Evolutionary conservation across 2,113 vertebrate species (phyloP).

Genomic region (Vidua macroura): DNA sequence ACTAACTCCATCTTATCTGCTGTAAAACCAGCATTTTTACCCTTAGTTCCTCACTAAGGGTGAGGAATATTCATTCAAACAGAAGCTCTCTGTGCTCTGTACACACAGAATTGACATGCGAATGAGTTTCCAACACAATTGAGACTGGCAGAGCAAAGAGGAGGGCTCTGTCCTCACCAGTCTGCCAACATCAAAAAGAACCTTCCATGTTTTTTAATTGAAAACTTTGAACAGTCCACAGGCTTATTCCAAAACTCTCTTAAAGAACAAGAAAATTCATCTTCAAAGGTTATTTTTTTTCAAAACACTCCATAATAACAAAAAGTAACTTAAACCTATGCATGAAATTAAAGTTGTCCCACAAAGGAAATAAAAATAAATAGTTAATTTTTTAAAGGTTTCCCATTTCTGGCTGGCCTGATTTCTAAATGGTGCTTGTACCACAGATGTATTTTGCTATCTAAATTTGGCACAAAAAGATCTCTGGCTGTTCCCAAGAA

Average conservation of each 20-base stretch:
- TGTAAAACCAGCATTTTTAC: neutral
- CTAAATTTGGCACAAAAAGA: neutral
- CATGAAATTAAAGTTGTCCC: neutral
- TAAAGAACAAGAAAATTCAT: neutral
- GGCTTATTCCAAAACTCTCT: neutral
- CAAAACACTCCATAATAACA: neutral
- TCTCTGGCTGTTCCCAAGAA: neutral
- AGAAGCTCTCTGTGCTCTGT: neutral
- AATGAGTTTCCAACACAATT: neutral
- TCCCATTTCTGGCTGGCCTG: neutral
- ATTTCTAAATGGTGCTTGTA: neutral
- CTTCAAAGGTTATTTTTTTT: conserved; percentile 1
- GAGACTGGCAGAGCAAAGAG: neutral
- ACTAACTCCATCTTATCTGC: neutral
- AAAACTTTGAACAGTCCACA: neutral
- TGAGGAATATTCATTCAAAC: neutral
- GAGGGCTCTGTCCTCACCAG: neutral
- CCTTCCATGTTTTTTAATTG: neutral
- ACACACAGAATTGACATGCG: neutral
- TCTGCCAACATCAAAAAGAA: neutral
- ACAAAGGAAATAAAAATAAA: neutral
- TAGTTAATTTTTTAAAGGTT: neutral
- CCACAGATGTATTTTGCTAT: neutral
- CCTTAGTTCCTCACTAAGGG: neutral
- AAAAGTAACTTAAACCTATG: neutral